phyloP scores from a whole-genome alignment of 2,888 invertebrate genomes.

The Sylvicola cinctus region DNA sequence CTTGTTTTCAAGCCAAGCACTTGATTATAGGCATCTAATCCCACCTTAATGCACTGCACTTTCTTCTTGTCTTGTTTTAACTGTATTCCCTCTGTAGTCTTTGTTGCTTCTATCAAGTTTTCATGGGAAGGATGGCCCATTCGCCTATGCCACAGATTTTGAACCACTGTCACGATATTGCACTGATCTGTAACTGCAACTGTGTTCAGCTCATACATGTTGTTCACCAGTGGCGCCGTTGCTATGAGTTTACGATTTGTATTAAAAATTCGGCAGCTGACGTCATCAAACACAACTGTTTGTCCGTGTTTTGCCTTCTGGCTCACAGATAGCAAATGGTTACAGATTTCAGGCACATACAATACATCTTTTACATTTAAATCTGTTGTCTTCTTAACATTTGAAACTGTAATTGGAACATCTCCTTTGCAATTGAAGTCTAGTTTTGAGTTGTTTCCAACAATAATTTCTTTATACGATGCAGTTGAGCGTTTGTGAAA shows the following conservation, averaged over 20 bases:
- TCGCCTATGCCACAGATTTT: slow-evolving; percentile 1
- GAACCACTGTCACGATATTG: too few relatives aligned
- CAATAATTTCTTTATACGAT: too few relatives aligned
- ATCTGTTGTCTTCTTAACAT: not conserved
- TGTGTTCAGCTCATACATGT: slow-evolving; percentile 10
- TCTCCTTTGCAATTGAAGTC: too few relatives aligned
- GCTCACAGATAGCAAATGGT: not conserved
- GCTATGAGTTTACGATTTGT: not conserved
- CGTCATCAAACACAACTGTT: not conserved
- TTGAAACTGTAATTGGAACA: too few relatives aligned
- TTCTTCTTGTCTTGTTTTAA: not conserved
- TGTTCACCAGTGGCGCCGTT: slow-evolving; percentile 8
- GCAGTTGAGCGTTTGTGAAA: too few relatives aligned
- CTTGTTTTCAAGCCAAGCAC: too few relatives aligned
- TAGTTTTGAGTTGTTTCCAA: too few relatives aligned
- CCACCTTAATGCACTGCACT: slow-evolving; percentile 2
- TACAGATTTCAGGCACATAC: not conserved
- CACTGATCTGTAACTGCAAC: too few relatives aligned
- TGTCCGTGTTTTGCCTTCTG: not conserved
- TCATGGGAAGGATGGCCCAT: not conserved
- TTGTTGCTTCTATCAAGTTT: not conserved
- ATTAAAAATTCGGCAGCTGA: not conserved
- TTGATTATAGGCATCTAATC: slow-evolving; percentile 3
- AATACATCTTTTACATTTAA: not conserved
- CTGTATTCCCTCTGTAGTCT: not conserved